Evolutionary conservation across 2,888 invertebrate genomes (phyloP).

Genomic region (Andrena minutula): DNA sequence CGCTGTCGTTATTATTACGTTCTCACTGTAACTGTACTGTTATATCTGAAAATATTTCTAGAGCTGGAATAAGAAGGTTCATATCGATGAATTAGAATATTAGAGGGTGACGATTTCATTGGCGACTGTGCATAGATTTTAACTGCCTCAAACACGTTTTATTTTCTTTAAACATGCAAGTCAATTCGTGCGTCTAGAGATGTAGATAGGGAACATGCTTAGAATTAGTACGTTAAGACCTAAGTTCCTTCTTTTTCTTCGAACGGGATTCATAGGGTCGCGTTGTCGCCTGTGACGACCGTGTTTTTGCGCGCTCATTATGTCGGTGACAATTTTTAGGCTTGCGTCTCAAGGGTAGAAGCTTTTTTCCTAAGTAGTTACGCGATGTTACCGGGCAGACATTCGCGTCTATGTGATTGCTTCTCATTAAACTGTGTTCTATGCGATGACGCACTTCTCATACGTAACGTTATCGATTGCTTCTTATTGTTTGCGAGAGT

Average conservation of each 20-base stretch:
- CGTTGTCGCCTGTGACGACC: not conserved
- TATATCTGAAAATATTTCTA: not conserved
- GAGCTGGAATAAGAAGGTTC: not conserved
- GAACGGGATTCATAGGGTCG: conserved; percentile 9
- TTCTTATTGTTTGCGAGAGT: conserved; percentile 21
- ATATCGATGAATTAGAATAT: not conserved
- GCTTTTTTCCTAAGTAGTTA: conserved; percentile 5
- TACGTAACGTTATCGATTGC: conserved; percentile 2
- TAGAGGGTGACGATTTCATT: conserved; percentile 8
- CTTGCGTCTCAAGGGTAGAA: conserved; percentile 9
- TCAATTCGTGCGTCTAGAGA: conserved; percentile 15
- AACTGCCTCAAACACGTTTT: conserved; percentile 40
- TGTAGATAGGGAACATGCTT: conserved; percentile 24
- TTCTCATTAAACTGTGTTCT: not conserved
- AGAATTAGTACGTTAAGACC: conserved; percentile 5
- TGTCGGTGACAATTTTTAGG: conserved; percentile 12
- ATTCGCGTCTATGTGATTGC: conserved; percentile 27
- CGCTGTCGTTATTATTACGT: not conserved
- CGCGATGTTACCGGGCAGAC: conserved; percentile 18
- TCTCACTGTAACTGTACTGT: not conserved
- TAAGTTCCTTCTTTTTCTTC: conserved; percentile 28
- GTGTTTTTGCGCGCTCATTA: conserved; percentile 5
- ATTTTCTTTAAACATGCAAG: conserved; percentile 1
- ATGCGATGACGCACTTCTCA: conserved; percentile 10
- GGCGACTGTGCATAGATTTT: conserved; percentile 23